phyloP scores from a whole-genome alignment of 2,797 vertebrate species.

The Platyrinchus mystaceus region DNA sequence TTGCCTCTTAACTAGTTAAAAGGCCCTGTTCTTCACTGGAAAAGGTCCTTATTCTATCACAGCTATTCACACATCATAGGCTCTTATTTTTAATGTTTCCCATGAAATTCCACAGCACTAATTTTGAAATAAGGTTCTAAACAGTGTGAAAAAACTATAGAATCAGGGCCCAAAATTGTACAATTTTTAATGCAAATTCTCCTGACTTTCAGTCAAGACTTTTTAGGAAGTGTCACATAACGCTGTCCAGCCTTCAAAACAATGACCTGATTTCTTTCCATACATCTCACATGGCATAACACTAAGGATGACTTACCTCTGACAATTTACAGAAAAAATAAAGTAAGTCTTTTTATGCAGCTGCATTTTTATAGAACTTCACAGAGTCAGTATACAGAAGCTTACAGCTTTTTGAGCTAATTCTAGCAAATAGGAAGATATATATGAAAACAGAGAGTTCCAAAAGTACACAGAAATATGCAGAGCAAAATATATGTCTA shows the following conservation, averaged over 20 bases:
- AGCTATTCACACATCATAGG: neutral
- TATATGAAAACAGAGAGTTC: conserved; percentile 21
- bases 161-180: neutral
- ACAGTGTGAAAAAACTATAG: neutral
- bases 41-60: neutral
- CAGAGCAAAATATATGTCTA: conserved; percentile 71
- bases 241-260: neutral
- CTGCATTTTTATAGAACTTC: neutral
- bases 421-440: neutral
- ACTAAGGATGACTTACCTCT: neutral
- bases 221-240: conserved; percentile 14
- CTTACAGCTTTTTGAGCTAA: neutral
- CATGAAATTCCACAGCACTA: neutral
- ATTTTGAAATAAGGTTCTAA: neutral
- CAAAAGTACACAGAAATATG: conserved; percentile 40
- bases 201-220: neutral
- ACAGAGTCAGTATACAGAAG: neutral
- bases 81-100: neutral
- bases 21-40: neutral
- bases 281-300: neutral
- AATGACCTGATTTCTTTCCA: neutral
- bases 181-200: neutral
- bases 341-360: conserved; percentile 1
- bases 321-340: neutral
- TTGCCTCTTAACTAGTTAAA: neutral